Evolutionary conservation across 2,113 vertebrate species (phyloP).

Genomic region (Limanda limanda): DNA sequence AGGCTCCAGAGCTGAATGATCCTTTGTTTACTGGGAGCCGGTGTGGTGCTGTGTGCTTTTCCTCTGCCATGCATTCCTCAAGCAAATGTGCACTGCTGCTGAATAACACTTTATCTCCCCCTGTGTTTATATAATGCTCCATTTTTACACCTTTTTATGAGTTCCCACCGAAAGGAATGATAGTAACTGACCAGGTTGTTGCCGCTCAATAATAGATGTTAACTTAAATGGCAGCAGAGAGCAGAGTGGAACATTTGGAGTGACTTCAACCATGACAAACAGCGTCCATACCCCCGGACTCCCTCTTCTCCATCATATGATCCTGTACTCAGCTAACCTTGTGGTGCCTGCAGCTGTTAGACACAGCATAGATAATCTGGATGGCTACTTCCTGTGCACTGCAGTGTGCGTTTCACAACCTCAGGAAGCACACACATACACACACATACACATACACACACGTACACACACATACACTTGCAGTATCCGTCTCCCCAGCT

Average conservation of each 20-base stretch:
- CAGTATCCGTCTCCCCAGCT: slow-evolving; percentile 59
- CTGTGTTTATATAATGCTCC: neutral
- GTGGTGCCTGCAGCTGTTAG: slow-evolving; percentile 68
- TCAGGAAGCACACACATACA: slow-evolving; percentile 66
- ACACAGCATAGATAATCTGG: slow-evolving; percentile 61
- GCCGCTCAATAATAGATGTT: neutral
- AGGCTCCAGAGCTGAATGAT: slow-evolving; percentile 73
- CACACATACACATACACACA: neutral
- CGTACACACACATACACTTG: slow-evolving; percentile 28
- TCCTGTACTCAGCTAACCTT: slow-evolving; percentile 58
- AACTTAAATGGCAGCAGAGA: neutral
- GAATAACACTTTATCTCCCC: slow-evolving; percentile 1
- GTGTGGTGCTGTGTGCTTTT: slow-evolving; percentile 43
- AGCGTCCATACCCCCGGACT: slow-evolving; percentile 19
- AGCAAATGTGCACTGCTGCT: slow-evolving; percentile 22
- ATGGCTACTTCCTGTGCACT: slow-evolving; percentile 72
- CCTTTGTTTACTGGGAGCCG: slow-evolving; percentile 77
- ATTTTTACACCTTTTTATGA: neutral
- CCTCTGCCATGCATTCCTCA: slow-evolving; percentile 9
- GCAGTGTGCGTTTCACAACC: slow-evolving; percentile 66
- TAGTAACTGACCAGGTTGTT: neutral
- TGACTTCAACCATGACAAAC: slow-evolving; percentile 1
- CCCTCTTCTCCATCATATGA: slow-evolving; percentile 52
- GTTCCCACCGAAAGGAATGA: neutral
- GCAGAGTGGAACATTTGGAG: slow-evolving; percentile 15